Conservation (phyloP, 2,797 vertebrate genomes). For the Glossophaga mutica region DNA sequence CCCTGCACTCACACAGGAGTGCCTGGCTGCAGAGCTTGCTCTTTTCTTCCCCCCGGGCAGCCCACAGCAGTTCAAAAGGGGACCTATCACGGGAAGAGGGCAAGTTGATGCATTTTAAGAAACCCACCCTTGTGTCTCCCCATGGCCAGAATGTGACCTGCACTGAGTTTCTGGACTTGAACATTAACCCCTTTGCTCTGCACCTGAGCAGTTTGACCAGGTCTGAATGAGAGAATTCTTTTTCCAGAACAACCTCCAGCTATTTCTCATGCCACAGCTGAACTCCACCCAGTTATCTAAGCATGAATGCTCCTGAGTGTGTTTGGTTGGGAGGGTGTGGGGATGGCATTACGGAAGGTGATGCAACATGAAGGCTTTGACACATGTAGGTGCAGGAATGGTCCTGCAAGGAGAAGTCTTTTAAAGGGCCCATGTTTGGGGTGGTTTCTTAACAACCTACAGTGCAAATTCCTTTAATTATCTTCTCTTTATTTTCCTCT, state of each 20-base stretch:
- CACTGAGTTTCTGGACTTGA: not conserved
- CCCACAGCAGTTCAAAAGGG: conserved; percentile 46
- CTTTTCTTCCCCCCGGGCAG: not conserved
- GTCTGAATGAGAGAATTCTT: conserved; percentile 12
- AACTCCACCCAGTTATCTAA: not conserved
- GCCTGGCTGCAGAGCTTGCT: not conserved
- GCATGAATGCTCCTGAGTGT: not conserved
- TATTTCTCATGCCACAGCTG: not conserved
- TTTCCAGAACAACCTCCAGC: not conserved
- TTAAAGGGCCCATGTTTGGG: not conserved
- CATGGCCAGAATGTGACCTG: not conserved
- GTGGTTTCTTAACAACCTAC: not conserved
- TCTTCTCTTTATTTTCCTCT: not conserved
- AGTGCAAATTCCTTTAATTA: not conserved
- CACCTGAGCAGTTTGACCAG: not conserved
- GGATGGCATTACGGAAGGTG: not conserved
- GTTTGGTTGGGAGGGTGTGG: not conserved
- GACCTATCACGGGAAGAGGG: not conserved
- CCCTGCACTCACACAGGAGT: not conserved
- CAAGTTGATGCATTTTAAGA: not conserved
- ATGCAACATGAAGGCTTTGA: not conserved
- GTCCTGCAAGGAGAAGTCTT: not conserved
- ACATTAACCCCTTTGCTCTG: not conserved
- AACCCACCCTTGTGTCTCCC: not conserved
- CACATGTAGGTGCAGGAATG: not conserved